Base-by-base conservation (phyloP, 2,797 vertebrate species). In the Chelonia mydas region DNA sequence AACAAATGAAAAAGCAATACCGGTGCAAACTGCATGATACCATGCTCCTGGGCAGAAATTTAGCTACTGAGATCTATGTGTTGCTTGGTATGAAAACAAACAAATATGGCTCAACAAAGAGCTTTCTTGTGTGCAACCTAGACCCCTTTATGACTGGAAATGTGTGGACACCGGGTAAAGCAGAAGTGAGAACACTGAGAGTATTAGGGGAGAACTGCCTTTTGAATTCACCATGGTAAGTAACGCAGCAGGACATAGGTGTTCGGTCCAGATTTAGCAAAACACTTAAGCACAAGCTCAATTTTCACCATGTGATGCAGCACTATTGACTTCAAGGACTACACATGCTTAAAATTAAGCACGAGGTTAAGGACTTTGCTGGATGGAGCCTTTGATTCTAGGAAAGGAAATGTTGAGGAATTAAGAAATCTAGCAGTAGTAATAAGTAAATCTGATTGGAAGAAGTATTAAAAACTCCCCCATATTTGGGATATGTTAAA, bases 1-100 rank as follows among this genome's bases (percentile, higher is more conserved):
- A 1, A 61, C 3, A 33, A 77, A 91, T 61, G 2, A 84, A 83
- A 81, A 45, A 41, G 11, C 16, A 82, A 0, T 49, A 2, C 0
- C 50, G 25, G 53, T 90, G 25, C 54, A 54, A 53, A 81, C 25
- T 3, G 1, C 41, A 7, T 2, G 51, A 72, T 61, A 53, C 55
- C 23, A 3, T 90, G 11, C 45, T 49, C 33, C 27, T 2, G 2
- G 31, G 12, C 16, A 79, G 84, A 91, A 82, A 49, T 5, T 12
- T 41, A n/a, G 5, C 5, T 6, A 78, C 37, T 9, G 47, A 90
- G 86, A 91, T n/a, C 0, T 7, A 53, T 77, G 4, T 10, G 65
- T 87, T 93, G 12, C 79, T 90, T 91, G 55, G 50, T 41, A 88
- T 33, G 95, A 93, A 86, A 92, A 54, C 50, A 61, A 86, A 87